These are phyloP conservation scores for Hypocryptadius cinnamomeus DNA, from an alignment of 2,113 vertebrate species.

Conservation along the genomic window DNA sequence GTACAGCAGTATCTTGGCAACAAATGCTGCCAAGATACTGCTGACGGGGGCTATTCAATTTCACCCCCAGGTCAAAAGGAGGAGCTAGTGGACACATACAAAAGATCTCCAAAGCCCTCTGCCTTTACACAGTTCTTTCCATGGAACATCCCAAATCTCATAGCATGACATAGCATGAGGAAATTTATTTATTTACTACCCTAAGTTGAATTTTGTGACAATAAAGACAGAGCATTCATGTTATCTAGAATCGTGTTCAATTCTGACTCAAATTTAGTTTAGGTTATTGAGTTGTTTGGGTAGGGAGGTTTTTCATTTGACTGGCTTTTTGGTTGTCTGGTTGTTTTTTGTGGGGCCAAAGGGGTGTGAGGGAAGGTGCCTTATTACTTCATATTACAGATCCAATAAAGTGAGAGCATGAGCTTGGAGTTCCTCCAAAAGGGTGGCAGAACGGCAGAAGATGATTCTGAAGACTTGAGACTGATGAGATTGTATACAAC, in stretches of 20 bases:
- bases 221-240: not conserved
- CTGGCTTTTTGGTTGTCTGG: not conserved
- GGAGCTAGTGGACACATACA: not conserved
- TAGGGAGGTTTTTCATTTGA: not conserved
- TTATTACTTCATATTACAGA: not conserved
- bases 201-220: accelerated
- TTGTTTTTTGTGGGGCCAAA: not conserved
- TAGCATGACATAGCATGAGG: not conserved
- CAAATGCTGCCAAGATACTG: not conserved
- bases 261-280: not conserved
- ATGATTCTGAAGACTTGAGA: not conserved
- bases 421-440: not conserved
- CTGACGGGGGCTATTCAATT: not conserved
- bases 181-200: not conserved
- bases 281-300: not conserved
- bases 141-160: not conserved
- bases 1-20: not conserved
- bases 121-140: not conserved
- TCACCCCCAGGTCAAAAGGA: not conserved
- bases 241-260: not conserved
- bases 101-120: not conserved
- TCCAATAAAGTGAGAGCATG: not conserved
- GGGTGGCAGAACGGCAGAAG: accelerated
- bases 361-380: not conserved
- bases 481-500: not conserved